Evolutionary conservation across 2,797 vertebrate species (phyloP).

Genomic region (Spea hammondii): DNA sequence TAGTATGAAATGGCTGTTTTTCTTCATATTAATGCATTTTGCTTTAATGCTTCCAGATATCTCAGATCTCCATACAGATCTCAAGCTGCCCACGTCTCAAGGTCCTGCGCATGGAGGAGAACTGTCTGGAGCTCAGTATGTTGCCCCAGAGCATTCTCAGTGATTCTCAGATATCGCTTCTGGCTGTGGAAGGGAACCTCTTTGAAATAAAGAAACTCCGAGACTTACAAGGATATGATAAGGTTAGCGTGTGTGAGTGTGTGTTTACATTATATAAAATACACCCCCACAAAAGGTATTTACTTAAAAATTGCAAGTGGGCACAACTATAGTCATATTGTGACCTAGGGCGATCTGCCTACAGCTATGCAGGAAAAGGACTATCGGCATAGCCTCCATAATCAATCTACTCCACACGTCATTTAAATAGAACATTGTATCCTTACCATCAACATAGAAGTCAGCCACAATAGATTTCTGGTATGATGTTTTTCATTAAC

Average conservation of each 20-base stretch:
- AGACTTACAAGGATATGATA: conserved; percentile 90
- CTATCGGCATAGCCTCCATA: too few relatives aligned
- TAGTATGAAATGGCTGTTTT: too few relatives aligned
- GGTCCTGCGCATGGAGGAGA: conserved; percentile 95
- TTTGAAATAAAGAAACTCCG: conserved; percentile 90
- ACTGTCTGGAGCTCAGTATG: conserved; percentile 89
- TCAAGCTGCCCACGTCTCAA: conserved; percentile 88
- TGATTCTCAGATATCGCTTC: conserved; percentile 87
- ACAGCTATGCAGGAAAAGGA: too few relatives aligned
- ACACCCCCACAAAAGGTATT: too few relatives aligned
- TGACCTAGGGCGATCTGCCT: too few relatives aligned
- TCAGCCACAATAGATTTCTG: too few relatives aligned
- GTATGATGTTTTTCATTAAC: too few relatives aligned
- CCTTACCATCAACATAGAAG: too few relatives aligned
- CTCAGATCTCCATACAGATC: conserved; percentile 78
- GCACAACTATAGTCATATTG: too few relatives aligned
- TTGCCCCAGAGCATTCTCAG: conserved; percentile 84
- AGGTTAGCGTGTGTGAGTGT: conserved; percentile 71
- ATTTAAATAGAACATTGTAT: too few relatives aligned
- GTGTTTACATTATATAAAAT: neutral
- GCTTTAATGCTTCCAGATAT: conserved; percentile 70
- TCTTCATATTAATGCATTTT: neutral
- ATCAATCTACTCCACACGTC: too few relatives aligned
- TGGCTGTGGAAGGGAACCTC: conserved; percentile 93
- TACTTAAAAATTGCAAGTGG: too few relatives aligned